phyloP scores from a whole-genome alignment of 2,113 vertebrate species.

The Tyto alba region DNA sequence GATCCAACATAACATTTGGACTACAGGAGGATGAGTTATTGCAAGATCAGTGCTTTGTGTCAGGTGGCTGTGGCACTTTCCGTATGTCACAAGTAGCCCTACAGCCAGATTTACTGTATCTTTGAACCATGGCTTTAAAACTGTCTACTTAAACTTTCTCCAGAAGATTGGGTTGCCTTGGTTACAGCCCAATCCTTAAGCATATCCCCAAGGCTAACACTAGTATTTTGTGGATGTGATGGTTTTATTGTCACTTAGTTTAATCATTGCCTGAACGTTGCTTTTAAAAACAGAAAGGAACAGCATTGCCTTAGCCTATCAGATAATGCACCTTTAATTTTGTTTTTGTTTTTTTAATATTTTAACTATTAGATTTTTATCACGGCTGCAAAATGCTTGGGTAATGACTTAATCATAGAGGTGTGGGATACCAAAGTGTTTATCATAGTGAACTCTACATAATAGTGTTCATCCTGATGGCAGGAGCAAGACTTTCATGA shows the following conservation, averaged over 20 bases:
- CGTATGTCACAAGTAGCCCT: neutral
- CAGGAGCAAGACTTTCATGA: neutral
- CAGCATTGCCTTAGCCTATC: neutral
- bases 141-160: constrained; percentile 14
- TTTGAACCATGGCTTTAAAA: constrained; percentile 37
- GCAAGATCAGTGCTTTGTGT: neutral
- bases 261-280: neutral
- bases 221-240: neutral
- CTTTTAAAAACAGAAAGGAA: neutral
- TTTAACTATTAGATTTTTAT: constrained; percentile 14
- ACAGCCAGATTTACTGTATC: neutral
- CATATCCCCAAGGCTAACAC: constrained; percentile 5
- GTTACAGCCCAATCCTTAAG: constrained; percentile 36
- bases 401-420: neutral
- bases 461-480: neutral
- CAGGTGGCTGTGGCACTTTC: neutral
- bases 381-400: neutral
- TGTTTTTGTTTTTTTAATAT: neutral
- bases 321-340: constrained; percentile 14
- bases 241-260: constrained; percentile 19
- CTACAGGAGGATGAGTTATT: neutral
- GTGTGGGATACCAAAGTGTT: neutral
- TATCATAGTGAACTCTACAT: neutral
- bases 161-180: constrained; percentile 33
- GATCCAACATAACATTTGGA: neutral